phyloP scores from a whole-genome alignment of 2,113 vertebrate genomes.

The Xiphorhynchus elegans region DNA sequence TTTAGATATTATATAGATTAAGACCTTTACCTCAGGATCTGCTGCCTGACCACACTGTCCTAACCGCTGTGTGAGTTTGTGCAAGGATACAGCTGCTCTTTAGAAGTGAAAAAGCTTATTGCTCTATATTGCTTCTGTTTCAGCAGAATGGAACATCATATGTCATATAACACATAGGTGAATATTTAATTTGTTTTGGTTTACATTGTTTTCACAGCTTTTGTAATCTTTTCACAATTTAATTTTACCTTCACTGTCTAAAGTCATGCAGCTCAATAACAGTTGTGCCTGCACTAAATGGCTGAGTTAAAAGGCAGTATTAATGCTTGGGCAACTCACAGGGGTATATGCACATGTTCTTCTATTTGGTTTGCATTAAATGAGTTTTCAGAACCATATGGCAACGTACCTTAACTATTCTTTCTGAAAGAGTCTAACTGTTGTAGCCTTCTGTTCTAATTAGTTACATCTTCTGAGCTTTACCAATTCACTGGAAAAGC shows the following conservation, averaged over 20 bases:
- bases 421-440: constrained; percentile 56
- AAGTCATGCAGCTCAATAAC: constrained; percentile 23
- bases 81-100: not conserved
- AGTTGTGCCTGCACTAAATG: constrained; percentile 50
- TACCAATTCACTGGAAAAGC: constrained; percentile 39
- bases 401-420: constrained; percentile 50
- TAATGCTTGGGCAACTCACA: constrained; percentile 54
- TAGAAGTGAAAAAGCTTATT: not conserved
- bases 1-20: not conserved
- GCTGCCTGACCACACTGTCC: not conserved
- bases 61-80: not conserved
- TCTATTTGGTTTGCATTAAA: constrained; percentile 62
- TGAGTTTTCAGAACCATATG: constrained; percentile 61
- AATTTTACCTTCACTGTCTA: constrained; percentile 13
- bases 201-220: constrained; percentile 8
- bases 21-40: not conserved
- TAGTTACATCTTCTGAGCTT: constrained; percentile 59
- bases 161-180: not conserved
- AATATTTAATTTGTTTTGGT: constrained; percentile 4
- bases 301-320: constrained; percentile 59
- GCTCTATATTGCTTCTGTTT: not conserved
- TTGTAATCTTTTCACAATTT: constrained; percentile 1
- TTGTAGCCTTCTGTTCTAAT: constrained; percentile 68
- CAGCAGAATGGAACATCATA: not conserved
- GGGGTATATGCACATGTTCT: constrained; percentile 43